Base-by-base conservation (phyloP, 1,140 invertebrate genomes). In the Physella acuta region DNA sequence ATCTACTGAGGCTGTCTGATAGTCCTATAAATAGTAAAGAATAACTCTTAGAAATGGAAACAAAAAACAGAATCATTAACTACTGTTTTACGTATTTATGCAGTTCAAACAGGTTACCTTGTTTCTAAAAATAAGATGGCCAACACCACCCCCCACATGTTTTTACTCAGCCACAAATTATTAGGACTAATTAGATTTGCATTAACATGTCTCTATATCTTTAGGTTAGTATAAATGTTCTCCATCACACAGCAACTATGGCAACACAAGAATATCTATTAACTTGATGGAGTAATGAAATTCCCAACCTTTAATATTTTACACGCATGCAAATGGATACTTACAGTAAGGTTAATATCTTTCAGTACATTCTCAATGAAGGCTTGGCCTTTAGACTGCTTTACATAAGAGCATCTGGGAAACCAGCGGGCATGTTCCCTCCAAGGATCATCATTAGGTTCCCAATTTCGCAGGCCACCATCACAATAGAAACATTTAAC, bases 401-500 rank as follows among this genome's bases (percentile, higher is more conserved):
- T 84, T 2, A 96, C 82, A 84, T 90, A 94, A 20, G 88, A 87
- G 78, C 93, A 95, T 65, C 91, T 89, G 1, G 89, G 88, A 63
- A 76, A 78, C 73, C 73, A 78, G 17, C 70, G 39, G 31, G 74
- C 74, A 81, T 97, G 94, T 79, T 95, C 91, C 61, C 85, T 83
- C 73, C 91, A 88, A 3, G 94, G 93, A 77, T 88, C 88, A 86
- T 91, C 93, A 70, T 88, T 90, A 69, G 77, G 79, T 82, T 89
- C 89, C 93, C 91, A 96, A 75, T 88, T 88, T 71, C 85, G 87
- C 74, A 91, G 86, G 36, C 93, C 84, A 65, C 90, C 92, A 76
- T 88, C 87, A 84, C 93, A 94, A 87, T 90, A 95, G 16, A 90
- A 91, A 85, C 94, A 97, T 71, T 91, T 88, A 0, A 95, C 92